These are phyloP conservation scores for Tachina grossa DNA, from an alignment of 2,888 invertebrate species.

Conservation along the genomic window DNA sequence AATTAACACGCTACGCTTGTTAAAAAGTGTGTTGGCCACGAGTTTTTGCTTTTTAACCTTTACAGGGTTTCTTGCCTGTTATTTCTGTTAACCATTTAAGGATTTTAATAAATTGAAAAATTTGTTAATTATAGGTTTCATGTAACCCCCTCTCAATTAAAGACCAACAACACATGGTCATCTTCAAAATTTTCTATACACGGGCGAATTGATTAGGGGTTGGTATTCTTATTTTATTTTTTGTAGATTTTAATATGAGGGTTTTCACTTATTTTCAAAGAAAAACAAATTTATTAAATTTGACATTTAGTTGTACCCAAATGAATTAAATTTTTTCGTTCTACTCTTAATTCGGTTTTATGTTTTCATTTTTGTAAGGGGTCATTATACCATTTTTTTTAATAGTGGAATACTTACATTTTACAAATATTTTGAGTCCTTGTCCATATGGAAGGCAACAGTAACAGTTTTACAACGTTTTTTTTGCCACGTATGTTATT, in stretches of 20 bases:
- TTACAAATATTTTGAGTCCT: slow-evolving; percentile 26
- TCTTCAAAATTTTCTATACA: slow-evolving; percentile 38
- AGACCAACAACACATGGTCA: slow-evolving; percentile 74
- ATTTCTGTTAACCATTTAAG: slow-evolving; percentile 55
- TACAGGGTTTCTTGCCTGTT: slow-evolving; percentile 8
- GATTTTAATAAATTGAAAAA: slow-evolving; percentile 67
- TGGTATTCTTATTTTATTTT: slow-evolving; percentile 18
- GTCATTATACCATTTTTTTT: slow-evolving; percentile 67
- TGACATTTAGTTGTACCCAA: slow-evolving; percentile 68
- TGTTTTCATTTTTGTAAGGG: slow-evolving; percentile 45
- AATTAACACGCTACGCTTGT: slow-evolving; percentile 81
- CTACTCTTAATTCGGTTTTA: slow-evolving; percentile 60
- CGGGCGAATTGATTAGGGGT: slow-evolving; percentile 37
- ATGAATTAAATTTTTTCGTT: slow-evolving; percentile 61
- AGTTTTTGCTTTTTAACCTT: slow-evolving; percentile 55
- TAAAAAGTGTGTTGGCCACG: slow-evolving; percentile 73
- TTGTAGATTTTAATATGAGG: slow-evolving; percentile 35
- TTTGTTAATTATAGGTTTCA: slow-evolving; percentile 64
- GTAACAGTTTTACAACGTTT: slow-evolving; percentile 22
- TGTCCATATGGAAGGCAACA: slow-evolving; percentile 11
- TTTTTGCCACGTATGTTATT: slow-evolving; percentile 11
- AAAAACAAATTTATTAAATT: slow-evolving; percentile 65
- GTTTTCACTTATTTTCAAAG: slow-evolving; percentile 41
- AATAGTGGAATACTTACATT: slow-evolving; percentile 1
- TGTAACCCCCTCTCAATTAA: slow-evolving; percentile 61